These are phyloP conservation scores for Lithosia quadra DNA, from an alignment of 2,888 invertebrate genomes.

Conservation along the genomic window DNA sequence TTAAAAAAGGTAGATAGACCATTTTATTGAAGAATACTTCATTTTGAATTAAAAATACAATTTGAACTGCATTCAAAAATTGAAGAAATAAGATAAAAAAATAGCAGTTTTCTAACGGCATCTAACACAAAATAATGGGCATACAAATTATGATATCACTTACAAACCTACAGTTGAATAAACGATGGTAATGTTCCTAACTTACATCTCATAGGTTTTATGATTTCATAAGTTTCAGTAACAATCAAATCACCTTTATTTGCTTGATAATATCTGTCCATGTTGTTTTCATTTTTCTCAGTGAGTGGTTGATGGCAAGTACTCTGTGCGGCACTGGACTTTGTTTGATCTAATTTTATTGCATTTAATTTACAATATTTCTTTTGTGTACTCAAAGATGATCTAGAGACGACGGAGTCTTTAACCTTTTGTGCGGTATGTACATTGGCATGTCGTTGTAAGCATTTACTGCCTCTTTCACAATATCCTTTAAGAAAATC, in stretches of 20 bases:
- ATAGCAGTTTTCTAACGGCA: not conserved
- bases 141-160: not conserved
- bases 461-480: constrained; percentile 80
- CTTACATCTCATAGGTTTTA: constrained; percentile 80
- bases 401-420: constrained; percentile 6
- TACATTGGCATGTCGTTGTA: constrained; percentile 69
- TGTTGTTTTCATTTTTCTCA: constrained; percentile 19
- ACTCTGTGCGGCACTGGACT: constrained; percentile 29
- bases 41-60: too few species aligned
- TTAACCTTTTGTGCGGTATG: constrained; percentile 55
- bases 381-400: constrained; percentile 17
- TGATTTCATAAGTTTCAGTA: constrained; percentile 55
- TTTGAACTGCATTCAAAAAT: too few species aligned
- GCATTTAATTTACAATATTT: constrained; percentile 31
- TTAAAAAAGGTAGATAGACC: too few species aligned
- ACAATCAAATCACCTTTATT: constrained; percentile 31
- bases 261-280: constrained; percentile 76
- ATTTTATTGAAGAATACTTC: too few species aligned
- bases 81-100: too few species aligned
- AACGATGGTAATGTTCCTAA: constrained; percentile 79
- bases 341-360: constrained; percentile 17
- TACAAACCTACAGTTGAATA: constrained; percentile 65
- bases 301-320: constrained; percentile 11
- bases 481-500: constrained; percentile 96
- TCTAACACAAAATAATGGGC: not conserved